Conservation (phyloP, 1,140 invertebrate genomes). For the Anoplophora glabripennis region DNA sequence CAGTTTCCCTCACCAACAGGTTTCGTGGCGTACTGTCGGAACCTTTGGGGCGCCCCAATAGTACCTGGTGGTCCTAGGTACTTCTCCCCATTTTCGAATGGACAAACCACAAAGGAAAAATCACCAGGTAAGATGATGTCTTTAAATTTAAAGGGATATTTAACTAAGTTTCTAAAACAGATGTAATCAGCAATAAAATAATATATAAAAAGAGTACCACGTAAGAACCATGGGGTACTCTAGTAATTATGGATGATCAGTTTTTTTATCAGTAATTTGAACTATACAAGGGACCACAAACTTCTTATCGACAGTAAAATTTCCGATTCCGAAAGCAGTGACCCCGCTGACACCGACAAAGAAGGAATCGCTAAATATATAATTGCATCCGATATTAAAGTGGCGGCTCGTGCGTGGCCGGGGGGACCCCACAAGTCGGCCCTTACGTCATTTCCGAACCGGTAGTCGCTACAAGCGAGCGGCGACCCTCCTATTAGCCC, state of each 20-base stretch:
- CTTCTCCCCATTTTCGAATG: conserved; percentile 34
- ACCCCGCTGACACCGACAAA: neutral
- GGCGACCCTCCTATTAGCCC: conserved; percentile 15
- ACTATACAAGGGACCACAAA: too few species aligned
- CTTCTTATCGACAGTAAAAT: neutral
- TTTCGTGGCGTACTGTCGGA: conserved; percentile 43
- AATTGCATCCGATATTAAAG: conserved; percentile 16
- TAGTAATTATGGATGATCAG: too few species aligned
- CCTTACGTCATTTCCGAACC: conserved; percentile 27
- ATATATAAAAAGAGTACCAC: too few species aligned
- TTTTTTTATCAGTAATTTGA: too few species aligned
- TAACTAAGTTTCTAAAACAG: too few species aligned
- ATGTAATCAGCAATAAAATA: too few species aligned
- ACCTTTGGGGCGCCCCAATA: conserved; percentile 42
- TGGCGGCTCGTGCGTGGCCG: conserved; percentile 19
- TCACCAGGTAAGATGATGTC: conserved; percentile 29
- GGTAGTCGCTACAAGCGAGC: neutral
- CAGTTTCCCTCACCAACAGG: conserved; percentile 39
- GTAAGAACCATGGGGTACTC: too few species aligned
- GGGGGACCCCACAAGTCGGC: conserved; percentile 25
- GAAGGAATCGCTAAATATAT: neutral
- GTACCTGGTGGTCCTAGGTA: conserved; percentile 40
- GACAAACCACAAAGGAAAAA: conserved; percentile 33
- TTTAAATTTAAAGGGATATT: too few species aligned
- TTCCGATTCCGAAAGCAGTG: neutral